Percentiles rank a stretch among this genome's conserved stretches.
These are phyloP conservation scores for Synanceia verrucosa DNA, from an alignment of 2,797 vertebrate genomes.

Conservation along the genomic window DNA sequence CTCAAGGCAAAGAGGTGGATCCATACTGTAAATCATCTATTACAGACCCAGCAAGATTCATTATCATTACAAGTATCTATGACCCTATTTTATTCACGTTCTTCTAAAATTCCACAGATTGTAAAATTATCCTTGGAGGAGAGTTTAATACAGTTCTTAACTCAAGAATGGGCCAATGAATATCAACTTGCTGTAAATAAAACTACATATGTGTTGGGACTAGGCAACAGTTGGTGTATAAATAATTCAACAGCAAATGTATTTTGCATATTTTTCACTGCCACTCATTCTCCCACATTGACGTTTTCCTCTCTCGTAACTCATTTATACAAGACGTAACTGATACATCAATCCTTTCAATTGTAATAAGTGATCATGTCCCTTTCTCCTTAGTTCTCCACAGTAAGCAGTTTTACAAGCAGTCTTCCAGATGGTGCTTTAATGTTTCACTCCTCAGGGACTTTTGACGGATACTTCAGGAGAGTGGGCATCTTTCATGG, in stretches of 20 bases:
- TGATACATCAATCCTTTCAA: slow-evolving; percentile 23
- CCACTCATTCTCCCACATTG: neutral
- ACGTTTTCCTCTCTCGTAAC: slow-evolving; percentile 5
- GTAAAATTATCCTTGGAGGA: neutral
- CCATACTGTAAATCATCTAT: neutral
- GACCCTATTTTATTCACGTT: neutral
- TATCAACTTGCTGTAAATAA: neutral
- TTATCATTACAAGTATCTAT: neutral
- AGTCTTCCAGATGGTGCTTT: slow-evolving; percentile 22
- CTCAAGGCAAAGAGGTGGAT: neutral
- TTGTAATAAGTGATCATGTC: slow-evolving; percentile 21
- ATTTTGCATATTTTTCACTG: slow-evolving; percentile 28
- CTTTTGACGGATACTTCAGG: slow-evolving; percentile 20
- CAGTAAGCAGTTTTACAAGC: slow-evolving; percentile 19
- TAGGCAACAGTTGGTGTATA: slow-evolving; percentile 1
- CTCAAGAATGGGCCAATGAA: neutral
- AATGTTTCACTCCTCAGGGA: slow-evolving; percentile 28
- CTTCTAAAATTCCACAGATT: neutral
- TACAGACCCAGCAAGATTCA: neutral
- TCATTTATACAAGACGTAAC: neutral
- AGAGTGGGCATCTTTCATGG: slow-evolving; percentile 11
- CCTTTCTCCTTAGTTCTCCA: slow-evolving; percentile 6
- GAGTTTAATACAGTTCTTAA: neutral
- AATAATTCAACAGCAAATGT: slow-evolving; percentile 10
- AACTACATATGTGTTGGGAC: neutral